A percentile compares a stretch with the other conserved stretches of the same genome.
Conservation (phyloP, 2,888 invertebrate genomes). For the Heliothis peltigera region DNA sequence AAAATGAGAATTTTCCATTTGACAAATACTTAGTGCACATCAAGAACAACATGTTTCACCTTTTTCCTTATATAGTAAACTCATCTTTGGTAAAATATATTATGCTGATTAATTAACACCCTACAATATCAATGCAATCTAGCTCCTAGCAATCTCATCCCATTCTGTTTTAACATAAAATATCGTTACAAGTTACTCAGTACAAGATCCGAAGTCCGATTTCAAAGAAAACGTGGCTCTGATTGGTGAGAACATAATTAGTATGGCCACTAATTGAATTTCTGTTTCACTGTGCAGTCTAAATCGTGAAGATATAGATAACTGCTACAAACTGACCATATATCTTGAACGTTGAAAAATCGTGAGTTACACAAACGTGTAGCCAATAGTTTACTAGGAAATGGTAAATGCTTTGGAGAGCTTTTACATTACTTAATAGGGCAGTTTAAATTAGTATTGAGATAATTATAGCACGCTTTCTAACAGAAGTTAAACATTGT, state of each 20-base stretch:
- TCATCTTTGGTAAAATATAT: too few species aligned
- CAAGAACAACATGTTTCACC: too few species aligned
- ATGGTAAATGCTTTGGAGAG: constrained; percentile 40
- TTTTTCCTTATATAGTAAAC: too few species aligned
- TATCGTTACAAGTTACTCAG: constrained; percentile 14
- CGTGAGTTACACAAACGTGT: constrained; percentile 57
- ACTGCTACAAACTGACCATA: constrained; percentile 49
- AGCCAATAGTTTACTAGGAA: constrained; percentile 45
- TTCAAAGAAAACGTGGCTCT: constrained; percentile 45
- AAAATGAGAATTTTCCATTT: too few species aligned
- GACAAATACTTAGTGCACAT: too few species aligned
- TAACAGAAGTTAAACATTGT: constrained; percentile 37
- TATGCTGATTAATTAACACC: not conserved
- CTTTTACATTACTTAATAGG: constrained; percentile 53
- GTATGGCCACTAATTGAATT: constrained; percentile 53
- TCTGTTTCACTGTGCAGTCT: constrained; percentile 37
- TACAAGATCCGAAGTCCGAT: constrained; percentile 32
- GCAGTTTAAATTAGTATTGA: constrained; percentile 57
- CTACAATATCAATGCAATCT: not conserved
- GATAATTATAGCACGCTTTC: constrained; percentile 53
- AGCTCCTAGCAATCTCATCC: not conserved
- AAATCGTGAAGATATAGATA: constrained; percentile 59
- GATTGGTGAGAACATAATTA: constrained; percentile 59
- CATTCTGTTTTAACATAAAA: constrained; percentile 10
- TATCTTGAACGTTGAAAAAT: constrained; percentile 55